A percentile compares a stretch with the other conserved stretches of the same genome.
Evolutionary conservation across 2,888 invertebrate species (phyloP).

Genomic region (Leucophenga montana): DNA sequence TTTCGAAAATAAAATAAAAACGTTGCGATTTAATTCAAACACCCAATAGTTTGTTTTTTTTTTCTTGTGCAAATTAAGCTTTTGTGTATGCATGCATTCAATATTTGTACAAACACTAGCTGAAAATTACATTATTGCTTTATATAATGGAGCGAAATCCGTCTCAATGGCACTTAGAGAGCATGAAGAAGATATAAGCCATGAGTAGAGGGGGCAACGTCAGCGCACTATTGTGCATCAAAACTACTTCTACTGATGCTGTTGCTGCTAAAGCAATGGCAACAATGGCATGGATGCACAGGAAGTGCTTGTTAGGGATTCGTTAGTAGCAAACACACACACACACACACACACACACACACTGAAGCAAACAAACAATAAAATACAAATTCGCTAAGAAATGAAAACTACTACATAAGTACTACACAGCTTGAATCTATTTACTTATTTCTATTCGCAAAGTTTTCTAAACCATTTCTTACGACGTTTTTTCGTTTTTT

Average conservation of each 20-base stretch:
- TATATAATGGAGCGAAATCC: slow-evolving; percentile 61
- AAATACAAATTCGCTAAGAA: slow-evolving; percentile 66
- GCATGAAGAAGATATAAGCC: slow-evolving; percentile 26
- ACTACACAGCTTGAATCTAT: slow-evolving; percentile 48
- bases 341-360: slow-evolving; percentile 36
- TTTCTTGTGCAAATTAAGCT: neutral
- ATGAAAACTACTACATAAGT: slow-evolving; percentile 41
- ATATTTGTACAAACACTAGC: slow-evolving; percentile 39
- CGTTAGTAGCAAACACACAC: slow-evolving; percentile 57
- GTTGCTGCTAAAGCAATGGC: slow-evolving; percentile 52
- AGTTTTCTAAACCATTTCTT: slow-evolving; percentile 26
- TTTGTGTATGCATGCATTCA: slow-evolving; percentile 3
- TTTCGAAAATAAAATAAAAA: too few relatives aligned
- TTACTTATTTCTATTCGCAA: slow-evolving; percentile 23
- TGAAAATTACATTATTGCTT: slow-evolving; percentile 64
- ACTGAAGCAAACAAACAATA: slow-evolving; percentile 58
- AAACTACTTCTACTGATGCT: neutral
- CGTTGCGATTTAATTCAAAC: too few relatives aligned
- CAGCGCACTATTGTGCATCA: slow-evolving; percentile 25
- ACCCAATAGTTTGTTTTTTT: too few relatives aligned
- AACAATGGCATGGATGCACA: slow-evolving; percentile 56
- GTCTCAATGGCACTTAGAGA: slow-evolving; percentile 62
- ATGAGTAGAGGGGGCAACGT: slow-evolving; percentile 6
- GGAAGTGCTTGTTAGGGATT: slow-evolving; percentile 64
- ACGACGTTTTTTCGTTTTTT: slow-evolving; percentile 29